Evolutionary conservation across 2,113 vertebrate species (phyloP).

Genomic region (Seriola dumerili): DNA sequence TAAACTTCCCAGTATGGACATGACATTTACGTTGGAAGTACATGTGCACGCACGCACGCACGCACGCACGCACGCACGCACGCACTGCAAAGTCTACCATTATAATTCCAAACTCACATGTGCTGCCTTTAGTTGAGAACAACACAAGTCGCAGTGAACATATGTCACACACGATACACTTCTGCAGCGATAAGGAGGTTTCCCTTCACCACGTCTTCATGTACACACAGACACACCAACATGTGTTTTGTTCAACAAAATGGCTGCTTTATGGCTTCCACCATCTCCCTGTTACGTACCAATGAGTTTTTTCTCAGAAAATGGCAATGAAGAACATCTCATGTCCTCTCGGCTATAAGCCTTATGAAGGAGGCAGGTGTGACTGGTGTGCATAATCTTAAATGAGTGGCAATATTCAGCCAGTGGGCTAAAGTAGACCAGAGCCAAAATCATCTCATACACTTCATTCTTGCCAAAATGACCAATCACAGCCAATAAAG

Average conservation of each 20-base stretch:
- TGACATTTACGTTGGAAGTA: conserved; percentile 3
- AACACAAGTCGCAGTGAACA: conserved; percentile 34
- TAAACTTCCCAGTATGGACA: not conserved
- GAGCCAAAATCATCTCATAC: conserved; percentile 8
- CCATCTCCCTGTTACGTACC: conserved; percentile 14
- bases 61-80: not conserved
- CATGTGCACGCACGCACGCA: too few species aligned
- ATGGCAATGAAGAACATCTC: conserved; percentile 18
- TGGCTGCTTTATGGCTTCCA: conserved; percentile 33
- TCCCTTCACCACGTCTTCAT: not conserved
- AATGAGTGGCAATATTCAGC: conserved; percentile 30
- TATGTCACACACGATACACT: conserved; percentile 29
- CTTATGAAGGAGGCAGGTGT: conserved; percentile 22
- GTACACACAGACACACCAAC: conserved; percentile 16
- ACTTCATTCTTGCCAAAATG: conserved; percentile 16
- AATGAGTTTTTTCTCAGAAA: conserved; percentile 5
- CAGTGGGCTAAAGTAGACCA: not conserved
- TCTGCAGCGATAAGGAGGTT: conserved; percentile 11
- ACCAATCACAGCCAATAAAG: conserved; percentile 21
- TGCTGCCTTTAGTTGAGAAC: conserved; percentile 34
- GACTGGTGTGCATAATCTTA: conserved; percentile 15
- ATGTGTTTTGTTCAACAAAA: conserved; percentile 35
- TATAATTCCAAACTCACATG: conserved; percentile 16
- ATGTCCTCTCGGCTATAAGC: not conserved
- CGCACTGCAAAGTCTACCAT: not conserved